Evolutionary conservation across 2,797 vertebrate genomes (phyloP).

Genomic region (Sparus aurata): DNA sequence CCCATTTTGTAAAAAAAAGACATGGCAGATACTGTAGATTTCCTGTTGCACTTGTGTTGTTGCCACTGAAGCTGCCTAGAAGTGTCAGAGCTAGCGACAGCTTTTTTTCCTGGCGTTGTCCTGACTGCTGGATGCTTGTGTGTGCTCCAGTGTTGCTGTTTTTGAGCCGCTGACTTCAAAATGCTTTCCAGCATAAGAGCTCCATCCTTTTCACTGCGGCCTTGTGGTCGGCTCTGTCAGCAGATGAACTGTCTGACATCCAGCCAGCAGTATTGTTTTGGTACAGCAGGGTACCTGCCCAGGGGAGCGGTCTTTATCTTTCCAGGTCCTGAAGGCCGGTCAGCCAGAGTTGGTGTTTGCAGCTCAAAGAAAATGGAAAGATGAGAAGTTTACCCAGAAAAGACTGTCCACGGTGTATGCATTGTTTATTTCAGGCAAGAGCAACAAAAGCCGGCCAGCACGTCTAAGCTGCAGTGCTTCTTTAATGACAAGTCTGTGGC

Average conservation of each 20-base stretch:
- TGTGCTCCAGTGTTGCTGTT: slow-evolving; percentile 11
- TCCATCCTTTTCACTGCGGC: slow-evolving; percentile 36
- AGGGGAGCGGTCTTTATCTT: slow-evolving; percentile 59
- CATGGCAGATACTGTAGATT: not conserved
- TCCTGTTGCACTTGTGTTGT: not conserved
- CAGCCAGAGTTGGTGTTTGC: slow-evolving; percentile 36
- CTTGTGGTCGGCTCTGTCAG: slow-evolving; percentile 50
- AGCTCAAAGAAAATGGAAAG: slow-evolving; percentile 37
- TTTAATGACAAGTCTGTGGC: slow-evolving; percentile 1
- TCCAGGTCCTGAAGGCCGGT: slow-evolving; percentile 35
- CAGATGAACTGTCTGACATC: slow-evolving; percentile 62
- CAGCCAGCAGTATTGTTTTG: slow-evolving; percentile 54
- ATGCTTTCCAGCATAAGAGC: slow-evolving; percentile 32
- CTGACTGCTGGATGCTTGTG: slow-evolving; percentile 1
- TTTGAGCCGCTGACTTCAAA: slow-evolving; percentile 33
- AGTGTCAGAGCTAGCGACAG: not conserved
- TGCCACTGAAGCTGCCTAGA: not conserved
- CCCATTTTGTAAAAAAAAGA: not conserved
- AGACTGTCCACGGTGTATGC: slow-evolving; percentile 11
- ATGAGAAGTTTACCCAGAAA: slow-evolving; percentile 22
- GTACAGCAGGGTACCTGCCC: slow-evolving; percentile 46
- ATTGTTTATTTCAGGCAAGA: slow-evolving; percentile 37
- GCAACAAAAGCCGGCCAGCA: not conserved
- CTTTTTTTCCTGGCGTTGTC: slow-evolving; percentile 11
- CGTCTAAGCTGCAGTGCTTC: not conserved